Evolutionary conservation across 2,888 invertebrate genomes (phyloP), one percentile per base, ranked within the genome.

Genomic region (Ferdinandea cuprea): DNA sequence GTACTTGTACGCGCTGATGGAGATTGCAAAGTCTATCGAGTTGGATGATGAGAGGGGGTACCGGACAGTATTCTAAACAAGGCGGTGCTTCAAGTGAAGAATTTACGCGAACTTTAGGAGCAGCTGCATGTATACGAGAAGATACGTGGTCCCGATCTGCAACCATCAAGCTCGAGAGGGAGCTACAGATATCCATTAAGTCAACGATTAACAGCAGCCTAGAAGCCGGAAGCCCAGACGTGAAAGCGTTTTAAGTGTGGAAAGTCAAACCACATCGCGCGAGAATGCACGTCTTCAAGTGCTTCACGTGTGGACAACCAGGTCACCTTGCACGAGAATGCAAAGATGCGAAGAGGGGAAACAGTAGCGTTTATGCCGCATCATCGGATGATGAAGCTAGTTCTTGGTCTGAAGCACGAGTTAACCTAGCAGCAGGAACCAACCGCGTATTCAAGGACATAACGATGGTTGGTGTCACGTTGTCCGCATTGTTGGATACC

Each of bases 401-500:
- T 19, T 30, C 17, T 44, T 40, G 40, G 59, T 35, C 32, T 7
- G 46, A 63, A 15, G 63, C 48, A 19, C 21, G 48, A 28, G 48
- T 63, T 6, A 21, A 19, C 25, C 13, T 63, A 13, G 63, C 63
- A 5, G 11, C 25, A 2, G 35, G 63, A 3, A n/a, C 63, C 17
- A 63, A 35, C 19, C 48, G 48, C 4, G 9, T 48, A 1, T 35
- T 32, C n/a, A 63, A 63, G 3, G n/a, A 28, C 21, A 48, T 63
- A 1, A 13, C 15, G 13, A 19, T 63, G 35, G 8, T 52, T 11
- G 25, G 35, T 32, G 19, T 25, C 25, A 15, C 25, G 8, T 9
- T 77, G 44, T 77, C 54, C 8, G 58, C 58, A 2, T 44, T 74
- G 15, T 66, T 66, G 35, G 58, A 58, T 11, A 58, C 58, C 2